Conservation (phyloP, 2,888 invertebrate genomes). For the Lycophotia porphyrea region DNA sequence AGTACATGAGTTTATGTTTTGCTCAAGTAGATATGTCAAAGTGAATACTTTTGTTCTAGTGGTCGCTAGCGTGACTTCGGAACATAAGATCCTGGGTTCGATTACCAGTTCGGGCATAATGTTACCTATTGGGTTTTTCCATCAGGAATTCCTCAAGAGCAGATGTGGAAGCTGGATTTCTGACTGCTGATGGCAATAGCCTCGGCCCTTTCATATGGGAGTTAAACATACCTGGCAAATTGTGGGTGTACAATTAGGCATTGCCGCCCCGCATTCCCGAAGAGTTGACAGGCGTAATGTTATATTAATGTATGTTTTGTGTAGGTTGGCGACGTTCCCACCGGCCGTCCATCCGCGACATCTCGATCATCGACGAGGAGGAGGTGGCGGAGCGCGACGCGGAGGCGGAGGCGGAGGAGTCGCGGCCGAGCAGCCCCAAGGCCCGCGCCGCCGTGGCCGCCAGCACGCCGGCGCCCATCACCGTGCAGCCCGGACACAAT, state of each 20-base stretch:
- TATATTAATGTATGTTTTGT: constrained; percentile 22
- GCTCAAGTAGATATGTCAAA: constrained; percentile 13
- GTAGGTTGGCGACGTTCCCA: constrained; percentile 94
- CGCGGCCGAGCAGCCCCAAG: constrained; percentile 70
- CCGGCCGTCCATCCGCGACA: constrained; percentile 95
- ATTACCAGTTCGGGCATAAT: neutral
- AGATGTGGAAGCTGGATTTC: neutral
- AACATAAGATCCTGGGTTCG: neutral
- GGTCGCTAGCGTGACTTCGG: neutral
- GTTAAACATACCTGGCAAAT: neutral
- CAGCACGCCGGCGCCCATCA: constrained; percentile 84
- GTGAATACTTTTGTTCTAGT: neutral
- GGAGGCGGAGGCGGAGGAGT: constrained; percentile 76
- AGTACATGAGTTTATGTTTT: neutral
- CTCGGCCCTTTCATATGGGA: neutral
- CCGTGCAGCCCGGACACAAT: constrained; percentile 84
- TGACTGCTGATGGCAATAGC: neutral
- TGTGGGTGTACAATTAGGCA: neutral
- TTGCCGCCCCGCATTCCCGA: no score
- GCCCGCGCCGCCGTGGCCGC: constrained; percentile 72
- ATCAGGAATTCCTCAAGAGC: neutral
- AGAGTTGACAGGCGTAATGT: neutral
- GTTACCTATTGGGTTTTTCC: neutral
- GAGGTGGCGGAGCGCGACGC: constrained; percentile 91
- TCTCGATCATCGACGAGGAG: constrained; percentile 96